These are phyloP conservation scores for Drosophila yakuba DNA, from an alignment of 1,140 invertebrate species.

Conservation along the genomic window DNA sequence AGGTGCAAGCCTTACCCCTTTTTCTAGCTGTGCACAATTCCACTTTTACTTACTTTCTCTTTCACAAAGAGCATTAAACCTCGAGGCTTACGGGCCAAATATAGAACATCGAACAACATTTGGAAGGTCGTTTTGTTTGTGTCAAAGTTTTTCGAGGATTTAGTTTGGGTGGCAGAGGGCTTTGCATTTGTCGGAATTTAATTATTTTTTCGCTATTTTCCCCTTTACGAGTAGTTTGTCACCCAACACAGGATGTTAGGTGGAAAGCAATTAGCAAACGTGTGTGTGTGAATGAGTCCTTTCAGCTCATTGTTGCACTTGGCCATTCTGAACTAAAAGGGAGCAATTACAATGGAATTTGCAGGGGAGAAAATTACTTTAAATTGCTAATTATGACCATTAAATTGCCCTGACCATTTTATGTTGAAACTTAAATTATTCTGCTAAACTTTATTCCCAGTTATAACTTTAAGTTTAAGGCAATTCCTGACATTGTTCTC, in stretches of 20 bases:
- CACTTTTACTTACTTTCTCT: slow-evolving; percentile 18
- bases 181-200: slow-evolving; percentile 63
- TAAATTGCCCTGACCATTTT: neutral
- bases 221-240: slow-evolving; percentile 13
- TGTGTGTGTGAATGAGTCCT: slow-evolving; percentile 8
- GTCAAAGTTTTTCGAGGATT: slow-evolving; percentile 57
- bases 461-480: no score
- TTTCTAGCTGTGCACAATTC: slow-evolving; percentile 16
- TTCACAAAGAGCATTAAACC: slow-evolving; percentile 39
- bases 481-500: no score
- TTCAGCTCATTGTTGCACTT: slow-evolving; percentile 15
- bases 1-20: neutral
- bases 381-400: neutral
- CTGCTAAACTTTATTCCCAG: no score
- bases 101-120: slow-evolving; percentile 43
- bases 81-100: slow-evolving; percentile 36
- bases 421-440: no score
- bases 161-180: slow-evolving; percentile 42
- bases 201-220: slow-evolving; percentile 53
- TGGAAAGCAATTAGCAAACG: slow-evolving; percentile 38
- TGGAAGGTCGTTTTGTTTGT: slow-evolving; percentile 40
- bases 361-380: no score
- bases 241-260: slow-evolving; percentile 14
- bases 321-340: slow-evolving; percentile 19
- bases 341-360: slow-evolving; percentile 15